Evolutionary conservation across 1,140 invertebrate species (phyloP), one percentile per base, ranked within the genome.

Genomic region (Diachasmimorpha longicaudata): DNA sequence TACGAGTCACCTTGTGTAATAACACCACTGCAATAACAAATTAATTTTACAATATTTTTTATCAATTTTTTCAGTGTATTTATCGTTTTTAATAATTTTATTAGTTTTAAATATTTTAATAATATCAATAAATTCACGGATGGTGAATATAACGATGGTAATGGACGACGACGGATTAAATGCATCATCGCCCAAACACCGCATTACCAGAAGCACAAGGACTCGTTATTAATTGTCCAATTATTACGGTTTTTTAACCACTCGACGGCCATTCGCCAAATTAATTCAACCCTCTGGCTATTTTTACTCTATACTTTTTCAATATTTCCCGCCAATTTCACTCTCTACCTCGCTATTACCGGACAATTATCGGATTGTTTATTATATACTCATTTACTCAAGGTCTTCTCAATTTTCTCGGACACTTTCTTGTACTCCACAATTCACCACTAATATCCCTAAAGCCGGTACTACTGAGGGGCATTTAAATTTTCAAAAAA

Each of bases 141-240:
- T 82, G 80, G 80, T 81, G 81, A 80, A 77, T 80, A 83, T 82
- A 81, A 84, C 81, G 82, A 80, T 81, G 80, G 71, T 74, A 70
- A 82, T 78, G 81, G 81, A 80, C 77, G 79, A 81, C 79, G 83
- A 86, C 84, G 85, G 83, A 84, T 85, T 88, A 82, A 87, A 89
- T 84, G 86, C 87, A 89, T 88, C 84, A 85, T 88, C 86, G 86
- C 85, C 86, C 82, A 87, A 88, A 85, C 82, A 85, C 86, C 85
- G 85, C 87, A 88, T 89, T 87, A 88, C 86, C 86, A 87, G 81
- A 79, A 79, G 79, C 75, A 71, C 67, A 63, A 16, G 69, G 36
- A 76, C 84, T 81, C 78, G 79, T 79, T 75, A 79, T 78, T 81
- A 82, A 80, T 78, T 77, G 80, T 82, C 82, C 80, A 63, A 63